Evolutionary conservation across 2,113 vertebrate species (phyloP).

Genomic region (Cololabis saira): DNA sequence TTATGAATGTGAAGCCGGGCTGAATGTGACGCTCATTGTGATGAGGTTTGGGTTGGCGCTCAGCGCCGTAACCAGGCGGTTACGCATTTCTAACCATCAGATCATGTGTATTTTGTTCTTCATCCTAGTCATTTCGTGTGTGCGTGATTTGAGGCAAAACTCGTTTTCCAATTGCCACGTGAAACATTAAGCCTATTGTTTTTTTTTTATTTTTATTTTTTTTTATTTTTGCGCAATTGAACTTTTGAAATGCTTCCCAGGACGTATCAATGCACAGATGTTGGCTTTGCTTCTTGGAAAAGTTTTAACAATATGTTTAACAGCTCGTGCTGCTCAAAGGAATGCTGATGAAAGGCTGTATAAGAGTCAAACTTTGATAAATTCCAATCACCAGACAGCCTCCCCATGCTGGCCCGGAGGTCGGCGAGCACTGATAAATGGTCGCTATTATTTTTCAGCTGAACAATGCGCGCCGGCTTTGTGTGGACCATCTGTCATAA

Average conservation of each 20-base stretch:
- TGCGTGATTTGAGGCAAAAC: conserved; percentile 3
- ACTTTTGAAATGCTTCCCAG: conserved; percentile 29
- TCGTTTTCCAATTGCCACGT: background rate
- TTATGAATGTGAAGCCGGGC: background rate
- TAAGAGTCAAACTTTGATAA: conserved; percentile 54
- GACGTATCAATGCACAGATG: conserved; percentile 26
- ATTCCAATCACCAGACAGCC: conserved; percentile 44
- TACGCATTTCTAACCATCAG: conserved; percentile 71
- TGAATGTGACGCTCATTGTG: conserved; percentile 70
- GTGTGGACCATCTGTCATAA: conserved; percentile 87
- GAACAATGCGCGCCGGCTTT: conserved; percentile 85
- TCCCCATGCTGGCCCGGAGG: conserved; percentile 13
- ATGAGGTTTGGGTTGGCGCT: conserved; percentile 18
- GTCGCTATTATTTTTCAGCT: conserved; percentile 70
- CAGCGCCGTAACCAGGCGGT: conserved; percentile 61
- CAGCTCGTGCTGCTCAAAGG: conserved; percentile 1
- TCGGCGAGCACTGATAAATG: conserved; percentile 63
- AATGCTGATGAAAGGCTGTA: conserved; percentile 17
- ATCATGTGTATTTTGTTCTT: conserved; percentile 37
- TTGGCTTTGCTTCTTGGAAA: conserved; percentile 34
- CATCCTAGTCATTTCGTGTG: conserved; percentile 26
- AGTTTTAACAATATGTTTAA: conserved; percentile 43
- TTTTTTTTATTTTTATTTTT: background rate
- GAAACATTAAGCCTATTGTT: too few species aligned
- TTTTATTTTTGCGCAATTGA: conserved; percentile 12